These are phyloP conservation scores for Zenarchopterus dispar DNA, from an alignment of 2,797 vertebrate species.

Conservation along the genomic window DNA sequence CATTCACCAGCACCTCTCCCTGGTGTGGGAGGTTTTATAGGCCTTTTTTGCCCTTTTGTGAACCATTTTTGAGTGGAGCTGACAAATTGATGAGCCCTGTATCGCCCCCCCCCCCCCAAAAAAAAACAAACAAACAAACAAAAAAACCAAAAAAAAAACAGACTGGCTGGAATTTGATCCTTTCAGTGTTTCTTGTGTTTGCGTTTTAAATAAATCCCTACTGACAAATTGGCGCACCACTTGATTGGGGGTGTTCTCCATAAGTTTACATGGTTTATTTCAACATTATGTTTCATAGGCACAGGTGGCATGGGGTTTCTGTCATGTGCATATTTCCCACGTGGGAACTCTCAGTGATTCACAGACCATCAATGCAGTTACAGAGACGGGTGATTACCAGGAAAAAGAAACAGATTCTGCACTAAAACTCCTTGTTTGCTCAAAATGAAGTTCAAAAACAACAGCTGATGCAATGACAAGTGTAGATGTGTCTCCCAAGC, in stretches of 20 bases:
- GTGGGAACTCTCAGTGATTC: conserved; percentile 44
- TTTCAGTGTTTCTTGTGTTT: conserved; percentile 57
- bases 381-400: conserved; percentile 3
- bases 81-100: conserved; percentile 72
- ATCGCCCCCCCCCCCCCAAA: too few relatives aligned
- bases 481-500: too few relatives aligned
- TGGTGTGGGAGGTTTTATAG: conserved; percentile 65
- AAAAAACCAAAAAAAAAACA: conserved; percentile 49
- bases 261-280: conserved; percentile 50
- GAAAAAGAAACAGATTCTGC: background rate
- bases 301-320: conserved; percentile 39
- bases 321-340: conserved; percentile 32
- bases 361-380: conserved; percentile 3
- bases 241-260: conserved; percentile 42
- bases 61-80: conserved; percentile 63
- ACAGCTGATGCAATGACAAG: too few relatives aligned
- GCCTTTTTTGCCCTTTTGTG: conserved; percentile 66
- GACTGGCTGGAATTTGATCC: conserved; percentile 62
- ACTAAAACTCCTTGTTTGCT: background rate
- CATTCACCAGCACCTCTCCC: conserved; percentile 60
- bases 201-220: conserved; percentile 70
- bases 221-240: conserved; percentile 56
- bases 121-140: too few relatives aligned
- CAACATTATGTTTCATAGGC: conserved; percentile 41
- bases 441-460: background rate